These are phyloP conservation scores for Podocnemis expansa DNA, from an alignment of 2,113 vertebrate species.

Conservation along the genomic window DNA sequence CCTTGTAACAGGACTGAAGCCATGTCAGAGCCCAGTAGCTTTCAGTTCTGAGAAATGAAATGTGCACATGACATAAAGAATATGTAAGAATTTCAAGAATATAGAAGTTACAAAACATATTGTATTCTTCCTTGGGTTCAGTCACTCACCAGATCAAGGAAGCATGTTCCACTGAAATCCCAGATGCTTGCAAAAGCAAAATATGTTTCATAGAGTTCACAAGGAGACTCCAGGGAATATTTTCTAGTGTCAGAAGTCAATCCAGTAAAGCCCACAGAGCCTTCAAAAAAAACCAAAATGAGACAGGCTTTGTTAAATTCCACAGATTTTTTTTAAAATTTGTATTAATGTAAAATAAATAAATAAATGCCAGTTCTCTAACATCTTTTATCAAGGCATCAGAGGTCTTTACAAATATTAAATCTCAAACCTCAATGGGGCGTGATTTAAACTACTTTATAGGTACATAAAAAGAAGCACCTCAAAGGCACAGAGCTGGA, in stretches of 20 bases:
- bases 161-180: constrained; percentile 85
- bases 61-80: background rate
- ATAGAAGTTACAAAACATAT: background rate
- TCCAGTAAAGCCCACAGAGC: constrained; percentile 82
- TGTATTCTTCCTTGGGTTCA: constrained; percentile 25
- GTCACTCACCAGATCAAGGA: constrained; percentile 84
- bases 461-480: background rate
- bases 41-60: background rate
- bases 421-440: background rate
- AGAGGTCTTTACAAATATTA: background rate
- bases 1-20: background rate
- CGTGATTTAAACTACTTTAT: background rate
- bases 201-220: constrained; percentile 83
- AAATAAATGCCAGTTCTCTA: background rate
- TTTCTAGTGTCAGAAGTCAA: constrained; percentile 82
- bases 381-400: background rate
- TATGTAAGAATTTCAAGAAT: background rate
- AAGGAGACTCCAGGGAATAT: constrained; percentile 84
- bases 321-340: constrained; percentile 14
- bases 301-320: constrained; percentile 47
- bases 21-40: background rate
- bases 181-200: constrained; percentile 86
- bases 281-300: constrained; percentile 66
- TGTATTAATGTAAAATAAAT: background rate
- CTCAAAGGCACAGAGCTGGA: background rate